Base-by-base conservation (phyloP, 2,113 vertebrate species). In the Tricholaema leucomelas region DNA sequence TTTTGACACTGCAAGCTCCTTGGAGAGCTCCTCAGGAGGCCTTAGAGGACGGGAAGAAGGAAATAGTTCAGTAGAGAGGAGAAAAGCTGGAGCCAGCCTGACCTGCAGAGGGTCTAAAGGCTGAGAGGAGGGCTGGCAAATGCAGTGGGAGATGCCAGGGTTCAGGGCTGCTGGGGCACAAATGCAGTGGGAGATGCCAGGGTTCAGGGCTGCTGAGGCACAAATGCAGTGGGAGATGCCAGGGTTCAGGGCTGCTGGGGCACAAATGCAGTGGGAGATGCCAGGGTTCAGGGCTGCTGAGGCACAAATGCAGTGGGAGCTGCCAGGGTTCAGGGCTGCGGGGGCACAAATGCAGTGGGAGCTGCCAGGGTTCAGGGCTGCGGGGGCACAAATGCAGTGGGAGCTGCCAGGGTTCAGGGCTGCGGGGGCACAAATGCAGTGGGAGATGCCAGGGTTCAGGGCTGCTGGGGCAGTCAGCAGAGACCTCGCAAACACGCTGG, bases 1-100 rank as follows among this genome's bases (percentile, higher is more conserved):
- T 89, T 95, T 93, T 73, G 85, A 89, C 94, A 85, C 63, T 15
- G 31, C 63, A 73, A 10, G 33, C 90, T 91, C 93, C 93, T 92
- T 27, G 13, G 85, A 95, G 95, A 92, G 79, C 78, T 73, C 64
- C 81, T 92, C 81, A 59, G 90, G 52, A 70, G 81, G 55, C 64
- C 40, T 70, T 66, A 23, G 87, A 82, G 63, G 81, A 92, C 2
- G 5, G 10, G 36, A 71, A 91, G 93, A 30, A 87, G 75, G 91
- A 85, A 95, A 35, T 0, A 42, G 67, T 70, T 82, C 81, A 76
- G 82, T 24, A 73, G 81, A 77, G 91, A 67, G 72, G 31, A 55
- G 46, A 52, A 92, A 79, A 85, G 13, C 64, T 87, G 89, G 87
- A 95, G 91, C 59, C 89, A 80, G 71, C 44, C 46, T 55, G 95